These are phyloP conservation scores for Hiodon tergisus DNA, from an alignment of 2,113 vertebrate species.

Conservation along the genomic window DNA sequence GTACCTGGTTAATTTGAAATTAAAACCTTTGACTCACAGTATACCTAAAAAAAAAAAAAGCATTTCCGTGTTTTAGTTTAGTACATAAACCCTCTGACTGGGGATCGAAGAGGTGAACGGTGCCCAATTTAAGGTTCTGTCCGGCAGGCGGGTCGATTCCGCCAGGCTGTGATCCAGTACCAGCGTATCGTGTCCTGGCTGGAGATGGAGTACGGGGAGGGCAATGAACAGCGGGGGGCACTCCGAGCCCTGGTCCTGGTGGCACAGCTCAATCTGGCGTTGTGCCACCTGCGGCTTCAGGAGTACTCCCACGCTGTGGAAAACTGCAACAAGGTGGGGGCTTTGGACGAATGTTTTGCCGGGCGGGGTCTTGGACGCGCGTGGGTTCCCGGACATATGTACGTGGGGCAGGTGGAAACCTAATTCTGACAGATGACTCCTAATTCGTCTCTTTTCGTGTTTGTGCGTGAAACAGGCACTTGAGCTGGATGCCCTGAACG, in stretches of 20 bases:
- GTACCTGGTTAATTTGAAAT: too few relatives aligned
- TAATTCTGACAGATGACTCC: too few relatives aligned
- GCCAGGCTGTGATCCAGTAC: constrained; percentile 86
- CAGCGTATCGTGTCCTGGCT: constrained; percentile 86
- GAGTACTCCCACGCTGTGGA: constrained; percentile 80
- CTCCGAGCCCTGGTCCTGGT: constrained; percentile 72
- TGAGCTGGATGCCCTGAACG: constrained; percentile 77
- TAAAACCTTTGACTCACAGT: not conserved
- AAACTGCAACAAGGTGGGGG: constrained; percentile 85
- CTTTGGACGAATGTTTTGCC: too few relatives aligned
- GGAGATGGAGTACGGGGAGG: constrained; percentile 81
- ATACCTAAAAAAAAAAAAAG: too few relatives aligned
- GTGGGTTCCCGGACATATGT: too few relatives aligned
- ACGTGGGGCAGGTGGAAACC: too few relatives aligned
- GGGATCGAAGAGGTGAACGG: too few relatives aligned
- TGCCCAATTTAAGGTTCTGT: constrained; percentile 13
- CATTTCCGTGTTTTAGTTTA: too few relatives aligned
- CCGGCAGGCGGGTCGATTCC: constrained; percentile 71
- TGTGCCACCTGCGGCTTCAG: constrained; percentile 83
- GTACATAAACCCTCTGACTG: too few relatives aligned
- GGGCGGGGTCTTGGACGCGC: too few relatives aligned
- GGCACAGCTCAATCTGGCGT: constrained; percentile 85
- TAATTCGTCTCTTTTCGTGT: not conserved
- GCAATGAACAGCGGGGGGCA: constrained; percentile 69
- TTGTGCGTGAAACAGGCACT: constrained; percentile 65